These are phyloP conservation scores for Anabas testudineus DNA, from an alignment of 2,797 vertebrate species.

Conservation along the genomic window DNA sequence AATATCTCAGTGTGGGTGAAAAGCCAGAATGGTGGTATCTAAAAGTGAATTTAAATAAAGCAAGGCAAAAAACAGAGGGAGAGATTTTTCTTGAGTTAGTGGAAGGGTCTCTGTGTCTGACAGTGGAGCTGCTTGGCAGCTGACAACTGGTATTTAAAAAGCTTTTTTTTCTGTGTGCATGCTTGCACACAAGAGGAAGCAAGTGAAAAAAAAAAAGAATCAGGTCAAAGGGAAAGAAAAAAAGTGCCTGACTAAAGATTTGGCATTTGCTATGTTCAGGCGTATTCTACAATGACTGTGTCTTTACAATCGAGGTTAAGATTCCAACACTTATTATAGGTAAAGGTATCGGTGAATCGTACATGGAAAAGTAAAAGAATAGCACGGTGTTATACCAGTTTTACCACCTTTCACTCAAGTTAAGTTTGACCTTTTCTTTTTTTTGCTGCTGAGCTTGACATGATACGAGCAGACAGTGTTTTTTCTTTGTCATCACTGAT, in stretches of 20 bases:
- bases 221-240: constrained; percentile 67
- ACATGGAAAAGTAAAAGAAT: constrained; percentile 7
- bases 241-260: constrained; percentile 58
- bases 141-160: constrained; percentile 74
- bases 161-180: constrained; percentile 65
- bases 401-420: not conserved
- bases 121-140: constrained; percentile 68
- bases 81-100: constrained; percentile 49
- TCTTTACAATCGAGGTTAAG: constrained; percentile 46
- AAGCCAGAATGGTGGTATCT: constrained; percentile 44
- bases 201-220: constrained; percentile 46
- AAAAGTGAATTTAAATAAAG: constrained; percentile 54
- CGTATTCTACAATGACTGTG: constrained; percentile 37
- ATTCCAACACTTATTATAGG: constrained; percentile 20
- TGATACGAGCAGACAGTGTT: constrained; percentile 59
- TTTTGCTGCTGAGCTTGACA: constrained; percentile 46
- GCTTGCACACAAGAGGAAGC: constrained; percentile 64
- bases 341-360: no score
- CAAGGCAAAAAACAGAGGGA: constrained; percentile 39
- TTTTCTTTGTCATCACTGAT: constrained; percentile 62
- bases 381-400: not conserved
- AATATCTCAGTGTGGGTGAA: constrained; percentile 51
- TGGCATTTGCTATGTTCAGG: constrained; percentile 44
- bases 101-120: constrained; percentile 56
- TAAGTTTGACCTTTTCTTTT: not conserved